Conservation (phyloP, 2,113 vertebrate genomes). For the Dipodomys spectabilis region DNA sequence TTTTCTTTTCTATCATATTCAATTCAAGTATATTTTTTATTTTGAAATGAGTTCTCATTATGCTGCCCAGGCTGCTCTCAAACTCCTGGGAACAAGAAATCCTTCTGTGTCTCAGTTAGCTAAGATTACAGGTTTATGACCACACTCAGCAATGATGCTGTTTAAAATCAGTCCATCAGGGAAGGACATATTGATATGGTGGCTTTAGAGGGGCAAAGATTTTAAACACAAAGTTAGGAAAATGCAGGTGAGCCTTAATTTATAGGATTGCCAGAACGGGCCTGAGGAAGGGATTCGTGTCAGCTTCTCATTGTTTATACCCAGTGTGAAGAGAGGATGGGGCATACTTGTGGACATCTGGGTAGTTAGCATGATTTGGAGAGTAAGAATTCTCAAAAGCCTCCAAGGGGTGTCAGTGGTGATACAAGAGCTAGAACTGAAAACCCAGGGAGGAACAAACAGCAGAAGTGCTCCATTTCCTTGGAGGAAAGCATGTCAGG, state of each 20-base stretch:
- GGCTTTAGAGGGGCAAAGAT: not conserved
- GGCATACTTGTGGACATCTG: rapidly evolving
- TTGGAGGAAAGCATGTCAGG: not conserved
- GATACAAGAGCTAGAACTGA: not conserved
- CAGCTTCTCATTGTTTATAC: not conserved
- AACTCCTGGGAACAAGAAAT: not conserved
- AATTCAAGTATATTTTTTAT: not conserved
- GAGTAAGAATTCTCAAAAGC: not conserved
- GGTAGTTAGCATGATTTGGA: rapidly evolving
- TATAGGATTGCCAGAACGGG: not conserved
- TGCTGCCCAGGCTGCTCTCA: not conserved
- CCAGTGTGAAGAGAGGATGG: not conserved
- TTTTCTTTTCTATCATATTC: not conserved
- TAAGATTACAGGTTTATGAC: not conserved
- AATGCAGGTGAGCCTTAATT: not conserved
- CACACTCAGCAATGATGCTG: not conserved
- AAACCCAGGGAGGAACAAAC: not conserved
- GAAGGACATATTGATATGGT: not conserved
- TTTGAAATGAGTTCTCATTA: not conserved
- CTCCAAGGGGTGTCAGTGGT: not conserved
- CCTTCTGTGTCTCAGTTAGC: not conserved
- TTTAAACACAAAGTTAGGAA: not conserved
- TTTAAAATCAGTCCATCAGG: not conserved
- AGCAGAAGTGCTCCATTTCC: not conserved
- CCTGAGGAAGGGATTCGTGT: not conserved